Evolutionary conservation across 2,113 vertebrate species (phyloP).

Genomic region (Pardalotus punctatus): DNA sequence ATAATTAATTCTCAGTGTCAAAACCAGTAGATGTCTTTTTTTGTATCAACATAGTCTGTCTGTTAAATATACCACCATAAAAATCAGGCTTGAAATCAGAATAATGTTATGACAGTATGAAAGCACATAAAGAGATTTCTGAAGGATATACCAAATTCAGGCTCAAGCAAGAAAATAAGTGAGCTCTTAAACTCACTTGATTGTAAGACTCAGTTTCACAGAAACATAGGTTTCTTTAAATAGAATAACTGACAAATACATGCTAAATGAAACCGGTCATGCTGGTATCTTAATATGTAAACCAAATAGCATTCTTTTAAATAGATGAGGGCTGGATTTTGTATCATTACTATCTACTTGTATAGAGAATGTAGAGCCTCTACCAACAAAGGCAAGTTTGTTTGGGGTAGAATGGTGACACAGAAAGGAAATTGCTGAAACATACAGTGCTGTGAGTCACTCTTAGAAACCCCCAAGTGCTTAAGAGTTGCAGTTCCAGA

Average conservation of each 20-base stretch:
- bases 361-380: background rate
- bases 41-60: slow-evolving; percentile 56
- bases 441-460: background rate
- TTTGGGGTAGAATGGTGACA: background rate
- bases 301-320: background rate
- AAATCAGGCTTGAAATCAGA: slow-evolving; percentile 34
- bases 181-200: background rate
- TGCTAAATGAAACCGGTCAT: background rate
- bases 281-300: background rate
- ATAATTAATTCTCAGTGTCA: slow-evolving; percentile 80
- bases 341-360: background rate
- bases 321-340: background rate
- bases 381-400: background rate
- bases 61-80: slow-evolving; percentile 68
- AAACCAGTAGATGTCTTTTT: slow-evolving; percentile 69
- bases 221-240: background rate
- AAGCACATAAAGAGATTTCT: background rate
- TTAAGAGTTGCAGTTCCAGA: background rate
- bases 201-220: background rate
- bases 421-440: background rate
- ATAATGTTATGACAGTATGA: background rate
- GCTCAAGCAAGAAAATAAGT: background rate
- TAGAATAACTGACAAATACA: background rate
- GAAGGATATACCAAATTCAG: background rate
- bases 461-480: background rate